These are phyloP conservation scores for Philantomba maxwellii DNA, from an alignment of 2,113 vertebrate species.

Conservation along the genomic window DNA sequence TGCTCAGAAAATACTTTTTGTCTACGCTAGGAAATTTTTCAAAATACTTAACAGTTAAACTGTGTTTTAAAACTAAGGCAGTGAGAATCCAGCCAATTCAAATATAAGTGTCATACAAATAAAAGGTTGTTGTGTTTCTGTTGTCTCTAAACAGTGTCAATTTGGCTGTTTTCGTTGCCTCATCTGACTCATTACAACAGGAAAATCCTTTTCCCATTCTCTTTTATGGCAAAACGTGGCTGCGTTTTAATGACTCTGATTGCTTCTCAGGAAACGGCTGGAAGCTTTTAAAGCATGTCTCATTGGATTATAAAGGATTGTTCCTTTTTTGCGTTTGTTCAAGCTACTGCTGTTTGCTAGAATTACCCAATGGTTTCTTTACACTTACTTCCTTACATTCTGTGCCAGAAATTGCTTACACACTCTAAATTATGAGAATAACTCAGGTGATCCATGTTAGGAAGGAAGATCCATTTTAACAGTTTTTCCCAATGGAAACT, in stretches of 20 bases:
- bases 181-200: not conserved
- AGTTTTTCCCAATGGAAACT: not conserved
- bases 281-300: not conserved
- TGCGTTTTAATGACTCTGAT: not conserved
- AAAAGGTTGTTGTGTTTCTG: not conserved
- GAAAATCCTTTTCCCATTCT: not conserved
- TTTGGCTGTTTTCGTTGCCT: not conserved
- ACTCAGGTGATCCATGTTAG: not conserved
- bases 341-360: not conserved
- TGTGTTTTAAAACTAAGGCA: not conserved
- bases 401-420: not conserved
- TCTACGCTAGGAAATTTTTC: not conserved
- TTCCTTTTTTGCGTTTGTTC: not conserved
- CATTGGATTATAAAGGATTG: not conserved
- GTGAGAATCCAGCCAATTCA: not conserved
- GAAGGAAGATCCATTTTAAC: not conserved
- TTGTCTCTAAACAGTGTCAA: not conserved
- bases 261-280: not conserved
- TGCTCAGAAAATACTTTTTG: not conserved
- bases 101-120: not conserved
- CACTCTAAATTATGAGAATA: not conserved
- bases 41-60: not conserved
- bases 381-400: not conserved
- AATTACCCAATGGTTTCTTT: not conserved
- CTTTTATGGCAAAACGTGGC: not conserved